These are phyloP conservation scores for Drosophila biarmipes DNA, from an alignment of 1,140 invertebrate species.

Conservation along the genomic window DNA sequence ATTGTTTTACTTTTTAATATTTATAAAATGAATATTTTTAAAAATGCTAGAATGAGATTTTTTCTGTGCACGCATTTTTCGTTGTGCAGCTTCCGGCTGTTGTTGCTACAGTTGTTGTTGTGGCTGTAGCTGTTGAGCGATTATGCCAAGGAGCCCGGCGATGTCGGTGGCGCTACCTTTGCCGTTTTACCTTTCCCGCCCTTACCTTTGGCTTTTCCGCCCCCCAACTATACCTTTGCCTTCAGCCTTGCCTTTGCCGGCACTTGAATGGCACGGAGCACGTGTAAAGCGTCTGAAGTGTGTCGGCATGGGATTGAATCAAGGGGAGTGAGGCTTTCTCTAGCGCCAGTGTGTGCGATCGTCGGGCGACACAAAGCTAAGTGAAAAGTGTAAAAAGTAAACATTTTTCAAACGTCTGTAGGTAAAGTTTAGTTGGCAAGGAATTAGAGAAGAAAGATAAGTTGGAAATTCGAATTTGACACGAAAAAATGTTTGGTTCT, in stretches of 20 bases:
- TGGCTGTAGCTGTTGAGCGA: conserved; percentile 62
- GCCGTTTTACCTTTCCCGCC: conserved; percentile 10
- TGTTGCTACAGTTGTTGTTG: conserved; percentile 30
- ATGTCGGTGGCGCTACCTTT: conserved; percentile 37
- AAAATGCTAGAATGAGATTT: neutral
- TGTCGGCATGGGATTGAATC: conserved; percentile 77
- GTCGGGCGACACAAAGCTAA: conserved; percentile 50
- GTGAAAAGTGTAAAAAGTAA: conserved; percentile 44
- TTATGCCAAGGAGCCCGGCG: conserved; percentile 72
- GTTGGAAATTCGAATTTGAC: conserved; percentile 7
- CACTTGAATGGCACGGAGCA: conserved; percentile 75
- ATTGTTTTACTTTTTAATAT: neutral
- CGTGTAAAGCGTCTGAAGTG: conserved; percentile 78
- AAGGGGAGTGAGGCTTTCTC: conserved; percentile 33
- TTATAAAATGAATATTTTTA: neutral
- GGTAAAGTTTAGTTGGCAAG: conserved; percentile 28
- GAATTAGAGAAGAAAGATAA: conserved; percentile 19
- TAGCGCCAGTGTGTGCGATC: conserved; percentile 32
- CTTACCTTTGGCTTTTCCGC: conserved; percentile 1
- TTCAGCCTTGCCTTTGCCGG: conserved; percentile 24
- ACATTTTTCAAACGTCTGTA: conserved; percentile 29
- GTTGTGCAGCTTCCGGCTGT: conserved; percentile 6
- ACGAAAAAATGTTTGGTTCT: conserved; percentile 7
- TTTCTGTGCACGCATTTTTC: neutral
- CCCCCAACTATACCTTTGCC: neutral